Evolutionary conservation across 2,797 vertebrate species (phyloP).

Genomic region (Pteropus rufus): DNA sequence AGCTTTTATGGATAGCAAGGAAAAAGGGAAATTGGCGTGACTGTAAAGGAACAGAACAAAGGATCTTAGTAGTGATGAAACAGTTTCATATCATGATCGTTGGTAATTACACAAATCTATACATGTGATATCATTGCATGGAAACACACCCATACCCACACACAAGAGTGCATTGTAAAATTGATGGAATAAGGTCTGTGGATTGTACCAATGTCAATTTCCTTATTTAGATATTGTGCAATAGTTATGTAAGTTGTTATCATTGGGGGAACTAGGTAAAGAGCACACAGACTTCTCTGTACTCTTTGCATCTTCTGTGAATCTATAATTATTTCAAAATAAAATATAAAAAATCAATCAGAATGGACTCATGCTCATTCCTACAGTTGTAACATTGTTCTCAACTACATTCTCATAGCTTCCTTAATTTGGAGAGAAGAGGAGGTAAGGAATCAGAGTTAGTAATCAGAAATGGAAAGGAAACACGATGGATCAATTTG

Average conservation of each 20-base stretch:
- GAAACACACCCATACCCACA: neutral
- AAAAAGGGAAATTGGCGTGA: neutral
- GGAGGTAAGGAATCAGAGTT: neutral
- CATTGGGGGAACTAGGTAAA: neutral
- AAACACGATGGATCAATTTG: neutral
- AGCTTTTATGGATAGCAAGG: neutral
- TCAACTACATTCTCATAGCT: neutral
- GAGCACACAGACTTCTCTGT: neutral
- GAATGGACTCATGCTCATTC: neutral
- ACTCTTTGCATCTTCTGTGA: neutral
- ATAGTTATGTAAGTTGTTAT: neutral
- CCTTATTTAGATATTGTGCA: neutral
- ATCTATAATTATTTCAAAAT: neutral
- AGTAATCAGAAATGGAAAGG: neutral
- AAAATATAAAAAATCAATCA: neutral
- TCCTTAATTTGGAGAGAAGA: neutral
- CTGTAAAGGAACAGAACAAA: neutral
- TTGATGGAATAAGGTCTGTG: neutral
- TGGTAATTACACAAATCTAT: neutral
- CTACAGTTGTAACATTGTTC: neutral
- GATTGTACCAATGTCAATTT: neutral
- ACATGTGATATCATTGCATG: neutral
- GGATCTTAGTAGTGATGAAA: neutral
- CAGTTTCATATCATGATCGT: neutral
- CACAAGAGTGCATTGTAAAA: neutral